These are phyloP conservation scores for Notarius lentiginosus DNA, from an alignment of 2,113 vertebrate species.

Conservation along the genomic window DNA sequence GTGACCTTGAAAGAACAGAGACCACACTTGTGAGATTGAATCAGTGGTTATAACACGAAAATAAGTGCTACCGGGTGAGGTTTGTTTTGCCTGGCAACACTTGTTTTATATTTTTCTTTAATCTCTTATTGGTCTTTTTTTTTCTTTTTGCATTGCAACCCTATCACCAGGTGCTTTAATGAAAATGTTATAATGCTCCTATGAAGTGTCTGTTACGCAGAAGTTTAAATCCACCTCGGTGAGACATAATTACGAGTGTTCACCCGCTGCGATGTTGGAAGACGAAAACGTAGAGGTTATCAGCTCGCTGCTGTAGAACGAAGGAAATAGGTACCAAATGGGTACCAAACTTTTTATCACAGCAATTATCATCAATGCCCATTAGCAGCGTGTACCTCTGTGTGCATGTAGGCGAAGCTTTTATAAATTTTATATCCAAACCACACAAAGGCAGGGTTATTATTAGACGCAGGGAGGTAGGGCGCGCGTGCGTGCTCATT, in stretches of 20 bases:
- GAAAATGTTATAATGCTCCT: not conserved
- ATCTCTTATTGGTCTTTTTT: not conserved
- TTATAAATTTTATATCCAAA: constrained; percentile 17
- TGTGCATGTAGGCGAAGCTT: not conserved
- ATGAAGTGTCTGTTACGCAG: not conserved
- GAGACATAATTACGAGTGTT: not conserved
- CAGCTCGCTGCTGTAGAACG: not conserved
- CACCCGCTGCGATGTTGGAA: not conserved
- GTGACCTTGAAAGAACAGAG: too few relatives aligned
- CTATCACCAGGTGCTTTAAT: not conserved
- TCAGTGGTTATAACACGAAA: too few relatives aligned
- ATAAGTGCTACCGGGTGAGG: too few relatives aligned
- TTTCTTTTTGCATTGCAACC: not conserved
- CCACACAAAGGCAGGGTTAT: constrained; percentile 38
- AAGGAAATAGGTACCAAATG: constrained; percentile 24
- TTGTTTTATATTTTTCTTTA: not conserved
- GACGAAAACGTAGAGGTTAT: not conserved
- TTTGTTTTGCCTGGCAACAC: too few relatives aligned
- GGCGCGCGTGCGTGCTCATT: constrained; percentile 25
- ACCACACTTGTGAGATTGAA: too few relatives aligned
- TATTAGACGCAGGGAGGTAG: constrained; percentile 17
- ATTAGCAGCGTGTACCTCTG: constrained; percentile 12
- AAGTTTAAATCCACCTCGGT: not conserved
- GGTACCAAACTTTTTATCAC: not conserved
- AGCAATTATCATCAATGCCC: constrained; percentile 15